Conservation (phyloP, 2,888 invertebrate species). For the Oxycera nigricornis region DNA sequence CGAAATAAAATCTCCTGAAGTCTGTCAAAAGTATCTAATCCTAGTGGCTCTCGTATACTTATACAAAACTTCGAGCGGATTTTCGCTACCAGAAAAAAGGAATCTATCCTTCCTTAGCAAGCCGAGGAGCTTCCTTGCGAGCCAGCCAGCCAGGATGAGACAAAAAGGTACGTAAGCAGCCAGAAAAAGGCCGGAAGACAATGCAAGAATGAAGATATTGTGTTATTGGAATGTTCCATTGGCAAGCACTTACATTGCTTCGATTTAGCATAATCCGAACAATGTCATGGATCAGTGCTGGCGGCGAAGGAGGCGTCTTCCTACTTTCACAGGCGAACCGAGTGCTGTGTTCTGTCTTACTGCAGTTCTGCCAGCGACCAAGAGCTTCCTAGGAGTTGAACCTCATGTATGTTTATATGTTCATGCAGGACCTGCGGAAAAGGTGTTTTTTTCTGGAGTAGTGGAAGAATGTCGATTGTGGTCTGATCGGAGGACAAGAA, state of each 20-base stretch:
- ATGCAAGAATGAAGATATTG: conserved; percentile 20
- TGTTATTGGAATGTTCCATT: conserved; percentile 8
- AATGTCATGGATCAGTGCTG: conserved; percentile 30
- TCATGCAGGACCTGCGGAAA: neutral
- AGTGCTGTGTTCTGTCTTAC: too few relatives aligned
- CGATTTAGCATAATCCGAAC: conserved; percentile 42
- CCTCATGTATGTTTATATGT: neutral
- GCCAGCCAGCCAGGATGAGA: neutral
- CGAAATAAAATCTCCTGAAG: neutral
- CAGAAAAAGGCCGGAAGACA: conserved; percentile 11
- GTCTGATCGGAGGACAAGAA: too few relatives aligned
- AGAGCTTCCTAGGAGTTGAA: conserved; percentile 31
- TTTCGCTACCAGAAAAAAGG: too few relatives aligned
- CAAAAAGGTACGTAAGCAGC: neutral
- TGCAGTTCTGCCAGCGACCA: too few relatives aligned
- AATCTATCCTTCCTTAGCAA: neutral
- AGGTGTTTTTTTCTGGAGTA: too few relatives aligned
- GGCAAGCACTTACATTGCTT: conserved; percentile 26
- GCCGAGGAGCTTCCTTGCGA: neutral
- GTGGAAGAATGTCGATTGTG: too few relatives aligned
- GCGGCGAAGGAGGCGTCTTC: conserved; percentile 28
- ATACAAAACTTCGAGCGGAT: neutral
- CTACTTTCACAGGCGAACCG: conserved; percentile 7
- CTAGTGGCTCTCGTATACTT: neutral
- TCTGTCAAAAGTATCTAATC: conserved; percentile 7